Percentiles rank a stretch among this genome's conserved stretches.
These are phyloP conservation scores for Drosophila prostipennis DNA, from an alignment of 2,888 invertebrate species.

Conservation along the genomic window DNA sequence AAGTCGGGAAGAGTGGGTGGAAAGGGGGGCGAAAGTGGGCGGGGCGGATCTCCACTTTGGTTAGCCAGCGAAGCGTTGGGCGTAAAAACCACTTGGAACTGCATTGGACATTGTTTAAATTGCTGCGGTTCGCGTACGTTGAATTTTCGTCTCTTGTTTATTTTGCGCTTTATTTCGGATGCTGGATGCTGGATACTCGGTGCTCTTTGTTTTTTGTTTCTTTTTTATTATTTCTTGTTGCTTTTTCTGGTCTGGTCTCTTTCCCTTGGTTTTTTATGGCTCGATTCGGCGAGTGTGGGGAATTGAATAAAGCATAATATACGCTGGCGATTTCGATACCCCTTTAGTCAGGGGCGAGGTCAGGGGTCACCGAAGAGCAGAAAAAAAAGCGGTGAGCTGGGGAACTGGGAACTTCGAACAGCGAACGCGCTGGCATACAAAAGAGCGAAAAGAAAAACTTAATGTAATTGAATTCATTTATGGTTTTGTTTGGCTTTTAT, in stretches of 20 bases:
- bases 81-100: conserved; percentile 68
- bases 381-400: neutral
- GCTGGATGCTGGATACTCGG: conserved; percentile 25
- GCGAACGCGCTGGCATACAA: conserved; percentile 22
- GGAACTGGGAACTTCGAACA: conserved; percentile 5
- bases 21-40: conserved; percentile 1
- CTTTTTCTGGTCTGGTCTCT: conserved; percentile 26
- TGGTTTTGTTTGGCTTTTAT: conserved; percentile 74
- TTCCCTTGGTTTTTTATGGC: conserved; percentile 52
- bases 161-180: conserved; percentile 64
- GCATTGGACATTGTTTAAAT: conserved; percentile 78
- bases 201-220: conserved; percentile 31
- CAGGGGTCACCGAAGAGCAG: conserved; percentile 26
- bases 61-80: conserved; percentile 58
- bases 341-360: conserved; percentile 30
- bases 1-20: neutral
- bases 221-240: conserved; percentile 26
- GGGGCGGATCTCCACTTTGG: conserved; percentile 24
- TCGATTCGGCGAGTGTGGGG: conserved; percentile 34
- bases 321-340: conserved; percentile 48
- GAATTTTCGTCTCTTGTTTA: conserved; percentile 69
- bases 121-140: conserved; percentile 73
- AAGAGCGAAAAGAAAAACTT: conserved; percentile 59
- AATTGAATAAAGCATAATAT: conserved; percentile 62
- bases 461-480: conserved; percentile 79